Evolutionary conservation across 2,113 vertebrate genomes (phyloP).

Genomic region (Odobenus rosmarus): DNA sequence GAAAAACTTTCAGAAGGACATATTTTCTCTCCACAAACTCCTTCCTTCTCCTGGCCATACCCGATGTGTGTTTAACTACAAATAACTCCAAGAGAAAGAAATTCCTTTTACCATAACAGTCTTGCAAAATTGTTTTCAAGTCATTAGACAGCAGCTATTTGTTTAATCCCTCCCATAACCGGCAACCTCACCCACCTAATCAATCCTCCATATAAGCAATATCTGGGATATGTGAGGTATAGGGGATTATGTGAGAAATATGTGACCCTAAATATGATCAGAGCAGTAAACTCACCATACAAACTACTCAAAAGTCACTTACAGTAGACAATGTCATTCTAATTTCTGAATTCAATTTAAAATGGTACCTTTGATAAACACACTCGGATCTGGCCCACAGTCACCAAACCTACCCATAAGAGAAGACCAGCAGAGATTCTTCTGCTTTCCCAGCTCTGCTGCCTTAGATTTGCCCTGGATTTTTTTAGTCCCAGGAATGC

Average conservation of each 20-base stretch:
- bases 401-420: not conserved
- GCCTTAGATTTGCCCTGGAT: not conserved
- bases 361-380: conserved; percentile 18
- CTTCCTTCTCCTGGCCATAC: not conserved
- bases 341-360: conserved; percentile 25
- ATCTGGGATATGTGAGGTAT: conserved; percentile 1
- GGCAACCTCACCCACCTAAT: not conserved
- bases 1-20: not conserved
- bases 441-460: not conserved
- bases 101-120: conserved; percentile 35
- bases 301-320: conserved; percentile 4
- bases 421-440: not conserved
- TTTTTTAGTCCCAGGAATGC: not conserved
- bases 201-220: not conserved
- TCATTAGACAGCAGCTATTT: conserved; percentile 61
- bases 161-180: conserved; percentile 3
- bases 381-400: not conserved
- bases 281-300: not conserved
- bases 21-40: not conserved
- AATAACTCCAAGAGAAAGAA: conserved; percentile 43
- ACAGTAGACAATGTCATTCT: not conserved
- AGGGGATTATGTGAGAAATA: not conserved
- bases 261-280: not conserved
- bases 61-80: conserved; percentile 46
- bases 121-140: conserved; percentile 63